Conservation (phyloP, 2,888 invertebrate species). For the Norana najaformis region DNA sequence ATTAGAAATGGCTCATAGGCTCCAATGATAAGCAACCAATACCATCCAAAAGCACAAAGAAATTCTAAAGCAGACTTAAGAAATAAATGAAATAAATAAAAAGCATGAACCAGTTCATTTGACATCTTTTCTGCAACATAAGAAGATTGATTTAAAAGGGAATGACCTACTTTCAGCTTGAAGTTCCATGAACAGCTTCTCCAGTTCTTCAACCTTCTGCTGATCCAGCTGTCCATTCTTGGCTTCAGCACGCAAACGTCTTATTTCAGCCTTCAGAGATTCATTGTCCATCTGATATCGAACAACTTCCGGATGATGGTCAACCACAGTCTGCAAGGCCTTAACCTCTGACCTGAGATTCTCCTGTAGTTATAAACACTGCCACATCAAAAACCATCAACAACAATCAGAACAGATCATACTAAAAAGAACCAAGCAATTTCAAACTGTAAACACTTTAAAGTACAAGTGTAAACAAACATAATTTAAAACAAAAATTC, state of each 20-base stretch:
- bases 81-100: not conserved
- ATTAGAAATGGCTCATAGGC: not conserved
- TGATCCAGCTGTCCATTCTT: not conserved
- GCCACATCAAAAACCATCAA: not conserved
- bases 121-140: not conserved
- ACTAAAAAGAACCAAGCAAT: not conserved
- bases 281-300: slow-evolving; percentile 23
- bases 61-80: not conserved
- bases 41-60: not conserved
- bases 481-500: no score
- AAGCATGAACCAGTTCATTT: not conserved
- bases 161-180: not conserved
- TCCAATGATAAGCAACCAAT: not conserved
- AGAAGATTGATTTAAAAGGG: not conserved
- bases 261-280: slow-evolving; percentile 28
- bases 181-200: slow-evolving; percentile 20
- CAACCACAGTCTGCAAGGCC: slow-evolving; percentile 44
- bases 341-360: slow-evolving; percentile 45
- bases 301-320: slow-evolving; percentile 47
- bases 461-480: no score
- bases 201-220: slow-evolving; percentile 27
- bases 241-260: not conserved
- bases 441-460: not conserved
- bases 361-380: slow-evolving; percentile 38
- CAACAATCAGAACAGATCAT: not conserved